phyloP scores from a whole-genome alignment of 2,888 invertebrate species.

The Sesia apiformis region DNA sequence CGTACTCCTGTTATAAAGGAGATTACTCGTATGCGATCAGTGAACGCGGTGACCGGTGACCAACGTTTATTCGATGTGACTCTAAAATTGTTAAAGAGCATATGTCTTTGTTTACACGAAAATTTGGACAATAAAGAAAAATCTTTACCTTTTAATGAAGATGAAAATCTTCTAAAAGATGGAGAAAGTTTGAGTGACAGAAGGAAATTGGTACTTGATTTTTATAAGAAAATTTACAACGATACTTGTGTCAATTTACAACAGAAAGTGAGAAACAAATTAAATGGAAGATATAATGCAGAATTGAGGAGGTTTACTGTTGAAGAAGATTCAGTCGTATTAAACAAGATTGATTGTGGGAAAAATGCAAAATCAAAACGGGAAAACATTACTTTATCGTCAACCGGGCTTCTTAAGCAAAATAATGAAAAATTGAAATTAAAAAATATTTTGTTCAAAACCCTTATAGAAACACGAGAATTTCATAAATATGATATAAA shows the following conservation, averaged over 20 bases:
- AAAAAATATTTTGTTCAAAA: constrained; percentile 28
- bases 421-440: constrained; percentile 12
- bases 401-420: not conserved
- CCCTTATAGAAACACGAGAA: constrained; percentile 32
- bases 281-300: not conserved
- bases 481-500: constrained; percentile 40
- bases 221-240: constrained; percentile 46
- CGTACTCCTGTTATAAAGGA: constrained; percentile 24
- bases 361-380: constrained; percentile 9
- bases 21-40: constrained; percentile 38
- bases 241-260: constrained; percentile 40
- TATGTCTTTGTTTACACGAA: constrained; percentile 51
- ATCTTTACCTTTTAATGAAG: constrained; percentile 13
- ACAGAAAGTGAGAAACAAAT: constrained; percentile 22
- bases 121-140: constrained; percentile 30
- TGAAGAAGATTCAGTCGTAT: constrained; percentile 13
- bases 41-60: constrained; percentile 42
- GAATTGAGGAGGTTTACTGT: not conserved
- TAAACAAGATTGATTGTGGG: constrained; percentile 16
- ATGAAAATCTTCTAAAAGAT: constrained; percentile 16
- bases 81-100: constrained; percentile 41
- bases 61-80: constrained; percentile 44
- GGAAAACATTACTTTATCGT: constrained; percentile 3
- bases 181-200: constrained; percentile 11
- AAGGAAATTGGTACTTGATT: constrained; percentile 20